These are phyloP conservation scores for Drosophila gunungcola DNA, from an alignment of 1,140 invertebrate genomes.

Conservation along the genomic window DNA sequence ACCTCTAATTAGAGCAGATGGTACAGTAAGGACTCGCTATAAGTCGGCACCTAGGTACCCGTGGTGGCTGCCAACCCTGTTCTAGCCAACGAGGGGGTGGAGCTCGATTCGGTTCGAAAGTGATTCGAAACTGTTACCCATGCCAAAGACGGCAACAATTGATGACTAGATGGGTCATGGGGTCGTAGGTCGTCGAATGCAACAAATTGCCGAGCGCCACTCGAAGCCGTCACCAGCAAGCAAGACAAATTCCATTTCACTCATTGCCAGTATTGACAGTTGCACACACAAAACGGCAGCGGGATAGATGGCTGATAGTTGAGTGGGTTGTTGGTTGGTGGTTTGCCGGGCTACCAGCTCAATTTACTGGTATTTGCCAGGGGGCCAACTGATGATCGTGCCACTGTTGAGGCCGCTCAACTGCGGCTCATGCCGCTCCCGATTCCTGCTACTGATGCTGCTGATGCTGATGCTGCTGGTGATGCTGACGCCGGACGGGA, in stretches of 20 bases:
- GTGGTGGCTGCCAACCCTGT: neutral
- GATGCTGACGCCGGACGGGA: constrained; percentile 12
- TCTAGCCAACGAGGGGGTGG: neutral
- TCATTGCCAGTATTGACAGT: constrained; percentile 79
- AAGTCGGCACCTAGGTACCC: neutral
- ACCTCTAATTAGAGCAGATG: constrained; percentile 26
- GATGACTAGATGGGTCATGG: constrained; percentile 16
- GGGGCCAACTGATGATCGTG: constrained; percentile 64
- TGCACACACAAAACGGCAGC: constrained; percentile 21
- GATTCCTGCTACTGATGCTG: constrained; percentile 17
- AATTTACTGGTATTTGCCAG: constrained; percentile 50
- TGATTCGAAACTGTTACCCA: constrained; percentile 72
- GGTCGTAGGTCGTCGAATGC: constrained; percentile 33
- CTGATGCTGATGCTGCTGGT: constrained; percentile 1
- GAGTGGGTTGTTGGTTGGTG: neutral
- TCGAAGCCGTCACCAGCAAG: constrained; percentile 66
- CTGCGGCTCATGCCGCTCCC: constrained; percentile 30
- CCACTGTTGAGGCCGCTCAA: constrained; percentile 38
- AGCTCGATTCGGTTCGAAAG: constrained; percentile 35
- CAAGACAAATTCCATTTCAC: constrained; percentile 79
- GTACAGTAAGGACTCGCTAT: neutral
- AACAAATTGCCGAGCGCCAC: constrained; percentile 65
- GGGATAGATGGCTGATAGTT: constrained; percentile 5
- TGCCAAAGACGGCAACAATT: constrained; percentile 27
- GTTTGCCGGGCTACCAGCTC: constrained; percentile 22